These are phyloP conservation scores for Drosophila diplacantha DNA, from an alignment of 2,888 invertebrate genomes.

Conservation along the genomic window DNA sequence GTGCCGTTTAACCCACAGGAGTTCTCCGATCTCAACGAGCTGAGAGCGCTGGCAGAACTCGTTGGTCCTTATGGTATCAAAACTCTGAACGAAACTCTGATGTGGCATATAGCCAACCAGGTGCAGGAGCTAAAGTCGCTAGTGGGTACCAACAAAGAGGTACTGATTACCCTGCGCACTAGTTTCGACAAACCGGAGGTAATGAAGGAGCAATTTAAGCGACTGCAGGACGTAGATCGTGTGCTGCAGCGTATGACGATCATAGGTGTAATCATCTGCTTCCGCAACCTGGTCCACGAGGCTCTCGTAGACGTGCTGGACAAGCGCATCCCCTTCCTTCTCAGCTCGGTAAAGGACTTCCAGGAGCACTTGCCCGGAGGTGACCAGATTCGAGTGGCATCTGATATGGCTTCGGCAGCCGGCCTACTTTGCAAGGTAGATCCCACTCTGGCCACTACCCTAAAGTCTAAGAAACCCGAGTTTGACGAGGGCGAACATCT, in stretches of 20 bases:
- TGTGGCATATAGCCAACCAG: conserved; percentile 99
- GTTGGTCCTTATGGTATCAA: conserved; percentile 99
- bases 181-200: conserved; percentile 99
- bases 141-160: conserved; percentile 94
- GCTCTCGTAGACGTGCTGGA: conserved; percentile 95
- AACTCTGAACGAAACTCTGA: conserved; percentile 94
- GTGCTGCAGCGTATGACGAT: conserved; percentile 98
- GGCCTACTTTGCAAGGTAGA: conserved; percentile 96
- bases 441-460: conserved; percentile 92
- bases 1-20: conserved; percentile 98
- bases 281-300: conserved; percentile 94
- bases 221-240: conserved; percentile 93
- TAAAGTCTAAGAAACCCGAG: conserved; percentile 92
- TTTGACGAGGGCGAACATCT: conserved; percentile 95
- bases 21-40: conserved; percentile 96
- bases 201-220: conserved; percentile 97
- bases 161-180: conserved; percentile 91
- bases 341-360: conserved; percentile 96
- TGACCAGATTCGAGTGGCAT: conserved; percentile 93
- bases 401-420: conserved; percentile 98
- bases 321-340: conserved; percentile 95
- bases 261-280: conserved; percentile 97
- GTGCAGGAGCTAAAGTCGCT: conserved; percentile 96
- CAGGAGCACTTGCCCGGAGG: conserved; percentile 93
- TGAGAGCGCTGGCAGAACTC: conserved; percentile 95